phyloP scores from a whole-genome alignment of 1,140 invertebrate species.

The Bombus confusus region DNA sequence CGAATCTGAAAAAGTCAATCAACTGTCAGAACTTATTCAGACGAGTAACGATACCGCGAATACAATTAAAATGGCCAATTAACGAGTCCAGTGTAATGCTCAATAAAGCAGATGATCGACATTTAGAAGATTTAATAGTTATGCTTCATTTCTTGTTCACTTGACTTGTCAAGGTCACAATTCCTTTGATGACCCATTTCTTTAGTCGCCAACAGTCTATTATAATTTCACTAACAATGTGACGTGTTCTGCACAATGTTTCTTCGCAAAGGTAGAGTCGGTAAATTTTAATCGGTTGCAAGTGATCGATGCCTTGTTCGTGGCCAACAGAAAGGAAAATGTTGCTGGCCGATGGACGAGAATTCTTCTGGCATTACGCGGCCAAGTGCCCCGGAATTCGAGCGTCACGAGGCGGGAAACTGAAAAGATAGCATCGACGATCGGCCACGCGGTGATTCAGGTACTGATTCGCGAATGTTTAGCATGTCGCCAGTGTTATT shows the following conservation, averaged over 20 bases:
- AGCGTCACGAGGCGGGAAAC: conserved; percentile 3
- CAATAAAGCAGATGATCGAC: background rate
- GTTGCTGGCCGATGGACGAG: conserved; percentile 5
- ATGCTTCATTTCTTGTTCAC: background rate
- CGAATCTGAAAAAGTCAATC: background rate
- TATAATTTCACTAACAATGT: background rate
- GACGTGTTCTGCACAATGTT: background rate
- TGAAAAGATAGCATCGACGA: conserved; percentile 20
- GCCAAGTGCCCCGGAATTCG: background rate
- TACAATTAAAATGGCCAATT: background rate
- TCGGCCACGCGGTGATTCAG: background rate
- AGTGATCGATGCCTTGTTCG: background rate
- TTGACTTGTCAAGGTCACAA: background rate
- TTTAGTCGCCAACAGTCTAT: background rate
- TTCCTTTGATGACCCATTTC: background rate
- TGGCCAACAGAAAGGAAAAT: background rate
- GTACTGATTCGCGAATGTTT: background rate
- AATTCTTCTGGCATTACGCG: conserved; percentile 38
- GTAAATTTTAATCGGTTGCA: background rate
- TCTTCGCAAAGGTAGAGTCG: background rate
- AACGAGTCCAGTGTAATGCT: background rate
- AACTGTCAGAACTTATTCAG: background rate
- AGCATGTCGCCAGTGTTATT: background rate
- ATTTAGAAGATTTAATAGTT: background rate
- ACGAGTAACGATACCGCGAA: background rate